A percentile compares a stretch with the other conserved stretches of the same genome.
Evolutionary conservation across 2,113 vertebrate species (phyloP).

Genomic region (Phrynosoma platyrhinos): DNA sequence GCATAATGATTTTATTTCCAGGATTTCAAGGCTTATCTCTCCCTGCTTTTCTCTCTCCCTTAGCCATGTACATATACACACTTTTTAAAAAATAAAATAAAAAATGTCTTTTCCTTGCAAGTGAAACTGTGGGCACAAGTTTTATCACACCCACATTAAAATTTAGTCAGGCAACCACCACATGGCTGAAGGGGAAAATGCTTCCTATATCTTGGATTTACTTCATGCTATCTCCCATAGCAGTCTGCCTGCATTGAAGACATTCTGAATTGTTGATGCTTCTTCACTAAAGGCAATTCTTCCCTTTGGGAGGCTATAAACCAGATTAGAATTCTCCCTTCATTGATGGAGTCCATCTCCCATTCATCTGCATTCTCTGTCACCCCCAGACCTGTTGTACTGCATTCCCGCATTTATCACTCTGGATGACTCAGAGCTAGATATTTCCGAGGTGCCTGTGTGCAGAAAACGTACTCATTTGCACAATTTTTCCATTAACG

Average conservation of each 20-base stretch:
- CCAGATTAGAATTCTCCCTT: not conserved
- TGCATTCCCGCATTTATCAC: constrained; percentile 3
- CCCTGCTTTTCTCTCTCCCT: not conserved
- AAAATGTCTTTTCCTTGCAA: not conserved
- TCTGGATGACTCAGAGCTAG: not conserved
- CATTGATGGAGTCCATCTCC: not conserved
- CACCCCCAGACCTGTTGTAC: too few relatives aligned
- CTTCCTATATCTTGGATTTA: not conserved
- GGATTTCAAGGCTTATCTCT: not conserved
- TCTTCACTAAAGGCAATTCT: not conserved
- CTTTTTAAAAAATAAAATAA: too few relatives aligned
- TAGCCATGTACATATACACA: not conserved
- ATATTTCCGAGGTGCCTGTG: not conserved
- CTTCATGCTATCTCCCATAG: too few relatives aligned
- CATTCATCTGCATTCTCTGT: not conserved
- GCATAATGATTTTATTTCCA: not conserved
- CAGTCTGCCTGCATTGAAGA: too few relatives aligned
- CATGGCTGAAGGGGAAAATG: not conserved
- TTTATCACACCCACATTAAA: not conserved
- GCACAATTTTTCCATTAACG: constrained; percentile 20
- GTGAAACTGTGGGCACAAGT: not conserved
- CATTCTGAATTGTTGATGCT: not conserved
- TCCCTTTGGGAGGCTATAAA: not conserved
- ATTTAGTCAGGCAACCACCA: not conserved
- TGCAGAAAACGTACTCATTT: constrained; percentile 19